Percentiles rank a stretch among this genome's conserved stretches.
These are phyloP conservation scores for Lasioglossum calceatum DNA, from an alignment of 2,888 invertebrate species.

Conservation along the genomic window DNA sequence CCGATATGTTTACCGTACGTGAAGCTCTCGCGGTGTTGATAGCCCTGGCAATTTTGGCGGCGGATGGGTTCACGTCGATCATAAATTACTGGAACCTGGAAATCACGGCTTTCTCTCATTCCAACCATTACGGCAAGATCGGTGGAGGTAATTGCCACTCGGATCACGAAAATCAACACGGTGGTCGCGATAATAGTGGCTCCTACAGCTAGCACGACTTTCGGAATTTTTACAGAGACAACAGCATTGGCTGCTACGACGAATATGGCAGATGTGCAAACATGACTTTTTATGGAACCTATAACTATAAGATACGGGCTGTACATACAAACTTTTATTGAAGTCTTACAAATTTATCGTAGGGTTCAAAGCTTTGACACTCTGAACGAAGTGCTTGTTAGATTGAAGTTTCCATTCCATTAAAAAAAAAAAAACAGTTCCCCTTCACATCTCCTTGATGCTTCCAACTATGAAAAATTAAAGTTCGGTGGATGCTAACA, in stretches of 20 bases:
- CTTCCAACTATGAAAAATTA: too few relatives aligned
- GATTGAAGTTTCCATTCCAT: too few relatives aligned
- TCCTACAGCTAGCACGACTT: constrained; percentile 84
- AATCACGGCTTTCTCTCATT: constrained; percentile 69
- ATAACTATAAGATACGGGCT: too few relatives aligned
- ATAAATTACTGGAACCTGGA: constrained; percentile 64
- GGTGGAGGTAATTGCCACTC: constrained; percentile 43
- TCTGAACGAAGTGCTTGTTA: too few relatives aligned
- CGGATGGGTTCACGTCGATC: not conserved
- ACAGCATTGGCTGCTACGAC: constrained; percentile 87
- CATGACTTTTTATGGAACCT: too few relatives aligned
- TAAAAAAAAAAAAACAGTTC: too few relatives aligned
- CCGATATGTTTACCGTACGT: constrained; percentile 52
- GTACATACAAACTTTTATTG: too few relatives aligned
- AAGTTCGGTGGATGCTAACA: too few relatives aligned
- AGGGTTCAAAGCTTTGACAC: too few relatives aligned
- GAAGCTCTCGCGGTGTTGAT: constrained; percentile 4
- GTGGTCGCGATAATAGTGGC: constrained; percentile 85
- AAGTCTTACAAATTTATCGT: too few relatives aligned
- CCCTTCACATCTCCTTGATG: too few relatives aligned
- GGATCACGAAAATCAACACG: constrained; percentile 71
- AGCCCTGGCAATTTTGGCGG: constrained; percentile 20
- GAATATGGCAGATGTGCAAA: constrained; percentile 84
- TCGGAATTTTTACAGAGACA: constrained; percentile 87
- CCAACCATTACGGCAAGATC: constrained; percentile 63